Base-by-base conservation (phyloP, 2,797 vertebrate species). In the Sebastes dallii region DNA sequence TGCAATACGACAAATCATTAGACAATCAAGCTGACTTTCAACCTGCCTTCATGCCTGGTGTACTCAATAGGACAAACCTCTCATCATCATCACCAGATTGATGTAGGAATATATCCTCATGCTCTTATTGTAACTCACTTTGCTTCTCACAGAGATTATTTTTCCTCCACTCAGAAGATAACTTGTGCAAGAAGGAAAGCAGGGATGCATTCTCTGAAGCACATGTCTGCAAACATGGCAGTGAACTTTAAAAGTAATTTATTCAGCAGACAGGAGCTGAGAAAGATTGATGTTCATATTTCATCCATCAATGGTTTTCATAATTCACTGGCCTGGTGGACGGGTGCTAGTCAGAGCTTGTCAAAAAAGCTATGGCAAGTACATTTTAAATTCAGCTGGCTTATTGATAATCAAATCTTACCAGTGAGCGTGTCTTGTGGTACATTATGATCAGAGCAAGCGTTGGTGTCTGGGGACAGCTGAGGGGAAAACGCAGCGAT, bases 261-360 rank as follows among this genome's bases (percentile, higher is more conserved):
- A 92, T 93, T 93, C 88, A 86, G 88, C 80, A 81, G 89, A 89
- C 88, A 88, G 88, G 76, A 80, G 87, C 84, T 68, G 86, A 91
- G 81, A 84, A 91, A 93, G 92, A 94, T 92, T 90, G 92, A 92
- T 91, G 91, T 92, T 94, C 91, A 91, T 92, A 93, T 93, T 92
- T 94, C 93, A 94, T 90, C 92, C 92, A 90, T 90, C 88, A 74
- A 80, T 86, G 91, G 81, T 88, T 93, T 90, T 86, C 79, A 91
- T 91, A 87, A 93, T 91, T 91, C 90, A 88, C 80, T 24, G 54
- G 85, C 27, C 77, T 71, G 86, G 77, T 82, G 75, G 85, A 86
- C 25, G 75, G 76, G 27, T 79, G 86, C 86, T 85, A 88, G 84
- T 88, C 88, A 82, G 89, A 86, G 71, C 89, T 84, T 80, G 88